Evolutionary conservation across 2,113 vertebrate species (phyloP).

Genomic region (Saccopteryx bilineata): DNA sequence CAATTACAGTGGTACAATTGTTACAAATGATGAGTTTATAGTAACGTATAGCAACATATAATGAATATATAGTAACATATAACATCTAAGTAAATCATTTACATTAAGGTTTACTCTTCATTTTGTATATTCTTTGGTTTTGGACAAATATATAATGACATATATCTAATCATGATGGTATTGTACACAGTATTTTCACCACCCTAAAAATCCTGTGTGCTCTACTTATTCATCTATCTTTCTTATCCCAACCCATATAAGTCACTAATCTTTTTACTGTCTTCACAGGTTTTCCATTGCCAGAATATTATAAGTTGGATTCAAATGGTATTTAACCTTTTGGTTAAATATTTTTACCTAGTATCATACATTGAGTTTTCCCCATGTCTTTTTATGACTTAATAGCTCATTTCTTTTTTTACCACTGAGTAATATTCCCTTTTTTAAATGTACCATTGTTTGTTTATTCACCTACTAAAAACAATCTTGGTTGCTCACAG

Average conservation of each 20-base stretch:
- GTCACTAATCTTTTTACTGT: too few species aligned
- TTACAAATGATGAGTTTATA: neutral
- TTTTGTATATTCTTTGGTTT: neutral
- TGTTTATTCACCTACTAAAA: neutral
- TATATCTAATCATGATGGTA: neutral
- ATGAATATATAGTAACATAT: too few species aligned
- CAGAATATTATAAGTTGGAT: neutral
- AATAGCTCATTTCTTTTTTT: neutral
- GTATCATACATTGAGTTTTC: neutral
- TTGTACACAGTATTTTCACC: neutral
- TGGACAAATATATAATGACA: neutral
- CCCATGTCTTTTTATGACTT: neutral
- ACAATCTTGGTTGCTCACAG: neutral
- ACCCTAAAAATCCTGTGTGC: too few species aligned
- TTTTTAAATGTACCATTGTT: neutral
- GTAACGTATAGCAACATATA: too few species aligned
- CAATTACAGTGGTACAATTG: neutral
- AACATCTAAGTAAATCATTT: neutral
- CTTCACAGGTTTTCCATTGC: neutral
- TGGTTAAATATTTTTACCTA: neutral
- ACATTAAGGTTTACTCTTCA: neutral
- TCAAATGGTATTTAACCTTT: neutral
- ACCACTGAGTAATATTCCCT: neutral
- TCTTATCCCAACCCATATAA: too few species aligned
- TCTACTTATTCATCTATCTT: too few species aligned